Conservation (phyloP, 2,797 vertebrate species). For the Dallia pectoralis region DNA sequence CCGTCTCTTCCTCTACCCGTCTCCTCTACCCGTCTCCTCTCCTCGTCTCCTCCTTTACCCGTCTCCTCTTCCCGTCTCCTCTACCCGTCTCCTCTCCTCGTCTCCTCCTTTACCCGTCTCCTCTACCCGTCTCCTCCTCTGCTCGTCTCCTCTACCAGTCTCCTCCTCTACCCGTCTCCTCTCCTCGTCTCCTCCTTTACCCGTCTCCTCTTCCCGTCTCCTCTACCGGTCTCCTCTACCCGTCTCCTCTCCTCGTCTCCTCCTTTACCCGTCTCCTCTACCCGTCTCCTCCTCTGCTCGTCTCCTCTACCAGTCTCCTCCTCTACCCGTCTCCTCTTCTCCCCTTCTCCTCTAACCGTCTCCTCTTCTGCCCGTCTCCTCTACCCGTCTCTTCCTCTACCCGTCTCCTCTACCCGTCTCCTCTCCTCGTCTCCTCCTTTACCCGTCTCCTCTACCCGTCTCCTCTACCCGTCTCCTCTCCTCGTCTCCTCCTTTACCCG, state of each 20-base stretch:
- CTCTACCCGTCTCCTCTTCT: background rate
- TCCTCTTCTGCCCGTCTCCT: slow-evolving; percentile 13
- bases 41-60: too few relatives aligned
- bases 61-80: background rate
- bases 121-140: background rate
- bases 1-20: too few relatives aligned
- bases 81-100: slow-evolving; percentile 7
- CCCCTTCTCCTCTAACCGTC: slow-evolving; percentile 5
- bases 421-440: too few relatives aligned
- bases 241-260: background rate
- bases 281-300: slow-evolving; percentile 1
- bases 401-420: slow-evolving; percentile 3
- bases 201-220: background rate
- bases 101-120: too few relatives aligned
- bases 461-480: slow-evolving; percentile 9
- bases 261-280: slow-evolving; percentile 13
- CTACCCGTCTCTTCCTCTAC: too few relatives aligned
- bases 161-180: slow-evolving; percentile 20
- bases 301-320: slow-evolving; percentile 15
- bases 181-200: too few relatives aligned
- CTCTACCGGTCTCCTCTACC: slow-evolving; percentile 11
- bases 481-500: too few relatives aligned
- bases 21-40: slow-evolving; percentile 1
- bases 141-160: slow-evolving; percentile 16
- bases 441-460: slow-evolving; percentile 1